Evolutionary conservation across 2,888 invertebrate species (phyloP), one percentile per base, ranked within the genome.

Genomic region (Drosophila falleni): DNA sequence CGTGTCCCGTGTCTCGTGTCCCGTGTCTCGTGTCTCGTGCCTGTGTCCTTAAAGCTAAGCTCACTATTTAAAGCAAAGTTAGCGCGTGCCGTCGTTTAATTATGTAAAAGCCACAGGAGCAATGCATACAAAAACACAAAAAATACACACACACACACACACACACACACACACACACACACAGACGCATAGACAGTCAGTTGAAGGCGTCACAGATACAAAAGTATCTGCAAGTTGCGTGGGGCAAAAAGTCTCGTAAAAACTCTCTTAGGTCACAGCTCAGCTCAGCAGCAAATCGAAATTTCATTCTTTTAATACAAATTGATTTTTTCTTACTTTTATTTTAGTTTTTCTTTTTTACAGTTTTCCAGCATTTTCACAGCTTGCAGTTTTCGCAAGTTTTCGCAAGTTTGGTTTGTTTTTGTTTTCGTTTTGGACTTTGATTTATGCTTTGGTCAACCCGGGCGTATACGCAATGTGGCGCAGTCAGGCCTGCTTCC

Each of bases 71-170:
- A 87, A 73, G 73, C 81, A 73, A 69, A 86, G 74, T 69, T 64
- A 74, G 71, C 79, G 81, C 87, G 79, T 81, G 73, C 74, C 77
- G 66, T 68, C 74, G 80, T 88, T 89, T 86, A 89, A 87, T 87
- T 87, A 89, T 89, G 87, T 89, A 89, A 87, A 87, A 86, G 89
- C 70, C 80, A 69, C 80, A 71, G 70, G 49, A 80, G 59, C 71
- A 59, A 81, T 65, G 58, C 65, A 75, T 50, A 85, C 68, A 60
- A 16, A 33, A 44, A 54, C 47, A 60, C 37, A 41, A 60, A 31
- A 35, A 15, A 33, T 47, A 56, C 19, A 68, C 15, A 67, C 31
- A 31, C 9, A 31, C 31, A 31, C 31, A 10, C 1, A 59, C 42
- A 65, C 50, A 41, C 33, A 54, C 33, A 62, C n/a, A 62, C 8